Base-by-base conservation (phyloP, 2,797 vertebrate genomes). In the Rhabdomys pumilio region DNA sequence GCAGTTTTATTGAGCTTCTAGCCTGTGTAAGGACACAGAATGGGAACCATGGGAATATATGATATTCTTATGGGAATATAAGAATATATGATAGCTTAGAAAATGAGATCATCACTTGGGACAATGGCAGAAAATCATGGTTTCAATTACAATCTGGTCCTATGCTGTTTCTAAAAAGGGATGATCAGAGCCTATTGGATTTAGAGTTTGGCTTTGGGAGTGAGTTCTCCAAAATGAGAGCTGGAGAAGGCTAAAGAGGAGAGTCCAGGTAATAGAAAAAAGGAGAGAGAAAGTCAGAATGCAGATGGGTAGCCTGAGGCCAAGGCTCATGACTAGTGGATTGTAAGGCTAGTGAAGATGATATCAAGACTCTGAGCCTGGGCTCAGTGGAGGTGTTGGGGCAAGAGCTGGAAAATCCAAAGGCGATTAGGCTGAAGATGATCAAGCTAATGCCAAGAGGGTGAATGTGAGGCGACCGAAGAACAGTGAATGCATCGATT, bases 21-120 rank as follows among this genome's bases (percentile, higher is more conserved):
- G 22, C 61, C 79, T 72, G 41, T 26, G 14, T 88, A 83, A 90
- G 84, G 95, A 79, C 38, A 65, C 31, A 91, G 55, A 93, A 90
- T 57, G 34, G 72, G 34, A 20, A 65, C 14, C 53, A 87, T 13
- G 15, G 26, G 72, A 26, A 38, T 38, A 38, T 38, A 38, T 38
- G 38, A 38, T 38, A 38, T 38, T 38, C 38, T 38, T 38, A 38
- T 38, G 38, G 38, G 38, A 38, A 38, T 38, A 38, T 38, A 38
- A 93, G 75, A 86, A 83, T 69, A 77, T 89, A 77, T 31, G 20
- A 82, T 12, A 92, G 41, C 31, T 95, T 89, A 81, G 44, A 94
- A 91, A 91, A 59, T 77, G 38, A 94, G 29, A 90, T 76, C 41
- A 4, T 73, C 69, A 75, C n/a, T 61, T 69, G 73, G 92, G 41